Evolutionary conservation across 23 tunicate genomes (phyloP).

Genomic region (Halocynthia aurantium): DNA sequence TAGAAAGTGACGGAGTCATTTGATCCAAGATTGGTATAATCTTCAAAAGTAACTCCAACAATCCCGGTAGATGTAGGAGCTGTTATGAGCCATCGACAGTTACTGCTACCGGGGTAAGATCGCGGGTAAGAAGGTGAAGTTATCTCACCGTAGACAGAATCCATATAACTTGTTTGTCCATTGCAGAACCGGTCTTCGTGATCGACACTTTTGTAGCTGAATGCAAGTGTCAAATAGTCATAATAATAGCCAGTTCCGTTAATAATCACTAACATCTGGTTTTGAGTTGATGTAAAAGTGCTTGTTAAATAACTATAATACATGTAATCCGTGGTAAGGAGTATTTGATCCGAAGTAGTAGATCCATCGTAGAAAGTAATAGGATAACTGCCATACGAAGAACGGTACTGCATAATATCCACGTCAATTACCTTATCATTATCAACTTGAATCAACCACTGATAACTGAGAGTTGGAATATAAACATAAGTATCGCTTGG

Average conservation of each 20-base stretch:
- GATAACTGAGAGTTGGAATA: not conserved
- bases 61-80: not conserved
- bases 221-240: not conserved
- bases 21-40: too few species aligned
- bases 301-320: not conserved
- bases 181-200: too few species aligned
- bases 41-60: too few species aligned
- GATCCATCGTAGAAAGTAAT: slow-evolving; percentile 1
- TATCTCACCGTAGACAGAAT: not conserved
- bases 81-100: slow-evolving; percentile 9
- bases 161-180: not conserved
- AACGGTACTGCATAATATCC: not conserved
- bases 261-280: not conserved
- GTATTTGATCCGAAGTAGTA: not conserved
- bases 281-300: not conserved
- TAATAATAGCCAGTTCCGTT: not conserved
- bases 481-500: not conserved
- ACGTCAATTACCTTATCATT: not conserved
- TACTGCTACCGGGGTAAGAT: not conserved
- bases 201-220: not conserved
- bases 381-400: not conserved
- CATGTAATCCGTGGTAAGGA: not conserved
- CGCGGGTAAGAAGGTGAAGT: slow-evolving; percentile 2
- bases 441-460: slow-evolving; percentile 16
- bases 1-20: not conserved